Base-by-base conservation (phyloP, 2,113 vertebrate genomes). In the Alethe castanea region DNA sequence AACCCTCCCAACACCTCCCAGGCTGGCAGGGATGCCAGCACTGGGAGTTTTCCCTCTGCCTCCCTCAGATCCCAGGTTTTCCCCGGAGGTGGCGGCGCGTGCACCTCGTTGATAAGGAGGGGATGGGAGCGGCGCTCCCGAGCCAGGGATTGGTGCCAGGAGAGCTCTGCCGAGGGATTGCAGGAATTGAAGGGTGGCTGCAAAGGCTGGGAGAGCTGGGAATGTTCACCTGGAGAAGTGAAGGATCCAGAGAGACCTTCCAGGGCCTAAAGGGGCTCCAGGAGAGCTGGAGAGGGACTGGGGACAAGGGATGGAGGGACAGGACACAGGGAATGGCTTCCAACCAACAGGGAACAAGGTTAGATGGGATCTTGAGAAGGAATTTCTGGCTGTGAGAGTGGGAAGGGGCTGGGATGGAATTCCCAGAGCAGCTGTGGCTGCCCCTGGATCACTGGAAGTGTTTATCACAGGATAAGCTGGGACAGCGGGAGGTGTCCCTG, bases 331-430 rank as follows among this genome's bases (percentile, higher is more conserved):
- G 56, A 71, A 52, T 16, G 31, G 35, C 7, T 50, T 54, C 19
- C 14, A 1, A 4, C 3, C 45, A 36, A 0, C 6, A 42, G 14
- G 0, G 6, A 1, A 1, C 6, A 40, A 22, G 6, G 9, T 0
- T 12, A 0, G 9, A 1, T 38, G 62, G 33, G 36, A 52, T 52
- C 0, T 36, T 53, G 47, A 33, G 47, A 11, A 31, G 36, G 25
- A 82, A 82, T 62, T 61, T 26, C 16, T 44, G 33, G 0, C 36
- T 60, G 19, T 0, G 54, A 60, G 24, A 24, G 29, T 14, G n/a
- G 6, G 0, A 3, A 57, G 12, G 11, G 12, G 25, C 33, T 57
- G 62, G 13, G 13, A 0, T 52, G 33, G 57, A 33, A 38, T 72
- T 53, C 69, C 57, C 59, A 8, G 40, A 6, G n/a, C 0, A 33